Evolutionary conservation across 2,888 invertebrate genomes (phyloP), one percentile per base, ranked within the genome.

Genomic region (Thumatha senex): DNA sequence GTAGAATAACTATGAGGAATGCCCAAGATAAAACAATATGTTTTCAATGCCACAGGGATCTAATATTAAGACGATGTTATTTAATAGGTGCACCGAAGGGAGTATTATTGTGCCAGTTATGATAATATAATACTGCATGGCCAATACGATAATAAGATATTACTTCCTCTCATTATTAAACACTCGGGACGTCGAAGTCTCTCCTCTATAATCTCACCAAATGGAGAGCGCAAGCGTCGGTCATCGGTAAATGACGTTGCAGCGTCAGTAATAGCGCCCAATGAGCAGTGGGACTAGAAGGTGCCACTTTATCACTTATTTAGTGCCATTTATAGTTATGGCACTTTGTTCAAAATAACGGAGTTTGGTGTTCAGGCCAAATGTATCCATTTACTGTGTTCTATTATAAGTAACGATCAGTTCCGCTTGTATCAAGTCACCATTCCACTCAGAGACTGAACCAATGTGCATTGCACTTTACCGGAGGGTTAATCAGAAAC

Each of bases 321-420:
- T 42, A 34, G 34, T 41, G 40, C 11, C 44, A 49, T 49, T 49
- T 49, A 40, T 29, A 31, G 49, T 13, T 29, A 34, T 48, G 51
- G 40, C 65, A 50, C 48, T 51, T 31, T 41, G 38, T 36, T 30
- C 31, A 31, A 31, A 29, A 40, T 34, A 36, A 46, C 48, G 50
- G 47, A 51, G 48, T 47, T 63, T 34, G 44, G 46, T 48, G 51
- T 46, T 68, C 61, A 61, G 40, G 15, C 51, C 2, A 56, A 57
- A 68, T 47, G 51, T 15, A 30, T 40, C 51, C 51, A 52, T 65
- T 61, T 54, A 51, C 40, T 2, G 30, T 34, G 18, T 39, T 36
- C 33, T 24, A 33, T 43, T 8, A 14, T 14, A 63, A 51, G 24
- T 46, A 24, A 11, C 15, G 10, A 39, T 31, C 31, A 10, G 29